Base-by-base conservation (phyloP, 2,888 invertebrate genomes). In the Oxytorus armatus region DNA sequence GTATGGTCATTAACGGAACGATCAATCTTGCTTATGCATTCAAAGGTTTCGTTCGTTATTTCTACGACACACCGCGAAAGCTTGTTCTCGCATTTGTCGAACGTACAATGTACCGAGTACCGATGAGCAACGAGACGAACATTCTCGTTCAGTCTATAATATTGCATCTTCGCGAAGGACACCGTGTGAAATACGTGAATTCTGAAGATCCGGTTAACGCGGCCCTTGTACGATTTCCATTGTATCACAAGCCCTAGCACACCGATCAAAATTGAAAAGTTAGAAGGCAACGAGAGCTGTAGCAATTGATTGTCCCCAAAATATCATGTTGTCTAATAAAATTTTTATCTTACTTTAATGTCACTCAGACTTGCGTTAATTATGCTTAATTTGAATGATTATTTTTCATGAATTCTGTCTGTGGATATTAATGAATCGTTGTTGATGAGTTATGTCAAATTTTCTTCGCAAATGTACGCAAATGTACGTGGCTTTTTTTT, bases 31-130 rank as follows among this genome's bases (percentile, higher is more conserved):
- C 77, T 7, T 83, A 78, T n/a, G 82, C 82, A 0, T 53, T 84
- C 18, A 83, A 83, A 51, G 83, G 85, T 11, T 85, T 85, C 42
- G 73, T 82, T 49, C 78, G 85, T 11, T 84, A 82, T 53, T 79
- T 79, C 33, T 85, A 85, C 39, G 68, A 80, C n/a, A 75, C 78
- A 18, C 83, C 82, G 18, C 18, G 77, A 1, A 75, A 82, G 10
- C 51, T 85, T 4, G 49, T 73, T 44, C 21, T 82, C 1, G 85
- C 82, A 1, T 61, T 85, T 33, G 25, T 85, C 10, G 74, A 77
- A 44, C 78, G 85, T 10, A 44, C 82, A 3, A 73, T 70, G 21
- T 69, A 69, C 49, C 70, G 85, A 51, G 72, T 84, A 1, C 85
- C 85, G 21, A 82, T 79, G 77, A 66, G 61, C 49, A 18, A 61